Evolutionary conservation across 2,888 invertebrate genomes (phyloP).

Genomic region (Sphinx pinastri): DNA sequence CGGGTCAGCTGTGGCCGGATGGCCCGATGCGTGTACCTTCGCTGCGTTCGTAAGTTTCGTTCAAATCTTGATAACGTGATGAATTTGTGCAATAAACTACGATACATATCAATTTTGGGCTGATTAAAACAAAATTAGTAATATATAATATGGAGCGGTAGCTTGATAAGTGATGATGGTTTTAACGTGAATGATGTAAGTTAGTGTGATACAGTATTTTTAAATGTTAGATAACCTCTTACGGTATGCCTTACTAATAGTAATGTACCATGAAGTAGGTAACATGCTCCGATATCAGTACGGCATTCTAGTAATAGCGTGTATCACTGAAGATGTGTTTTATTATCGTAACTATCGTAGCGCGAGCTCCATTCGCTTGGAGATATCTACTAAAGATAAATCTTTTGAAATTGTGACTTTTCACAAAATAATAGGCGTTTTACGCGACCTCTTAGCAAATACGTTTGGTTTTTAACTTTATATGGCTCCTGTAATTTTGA

Average conservation of each 20-base stretch:
- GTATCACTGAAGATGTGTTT: slow-evolving; percentile 58
- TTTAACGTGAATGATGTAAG: slow-evolving; percentile 59
- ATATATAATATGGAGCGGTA: slow-evolving; percentile 64
- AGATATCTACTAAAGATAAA: slow-evolving; percentile 34
- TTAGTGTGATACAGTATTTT: slow-evolving; percentile 75
- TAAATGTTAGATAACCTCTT: slow-evolving; percentile 67
- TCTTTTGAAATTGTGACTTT: slow-evolving; percentile 46
- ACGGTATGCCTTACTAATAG: slow-evolving; percentile 76
- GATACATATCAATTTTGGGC: slow-evolving; percentile 83
- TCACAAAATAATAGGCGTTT: slow-evolving; percentile 48
- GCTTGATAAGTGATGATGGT: slow-evolving; percentile 68
- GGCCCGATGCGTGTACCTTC: slow-evolving; percentile 61
- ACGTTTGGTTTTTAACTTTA: slow-evolving; percentile 54
- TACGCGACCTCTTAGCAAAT: slow-evolving; percentile 53
- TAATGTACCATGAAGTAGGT: slow-evolving; percentile 60
- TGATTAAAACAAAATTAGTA: slow-evolving; percentile 64
- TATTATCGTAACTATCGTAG: slow-evolving; percentile 42
- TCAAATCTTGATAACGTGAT: slow-evolving; percentile 62
- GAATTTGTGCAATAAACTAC: slow-evolving; percentile 79
- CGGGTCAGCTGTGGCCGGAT: slow-evolving; percentile 81
- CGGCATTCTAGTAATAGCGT: slow-evolving; percentile 50
- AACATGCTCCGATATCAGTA: slow-evolving; percentile 43
- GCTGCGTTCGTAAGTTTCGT: slow-evolving; percentile 51
- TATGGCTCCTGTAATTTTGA: slow-evolving; percentile 49
- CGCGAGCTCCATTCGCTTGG: slow-evolving; percentile 38